Evolutionary conservation across 2,888 invertebrate species (phyloP).

Genomic region (Acrocyrtus sp.): DNA sequence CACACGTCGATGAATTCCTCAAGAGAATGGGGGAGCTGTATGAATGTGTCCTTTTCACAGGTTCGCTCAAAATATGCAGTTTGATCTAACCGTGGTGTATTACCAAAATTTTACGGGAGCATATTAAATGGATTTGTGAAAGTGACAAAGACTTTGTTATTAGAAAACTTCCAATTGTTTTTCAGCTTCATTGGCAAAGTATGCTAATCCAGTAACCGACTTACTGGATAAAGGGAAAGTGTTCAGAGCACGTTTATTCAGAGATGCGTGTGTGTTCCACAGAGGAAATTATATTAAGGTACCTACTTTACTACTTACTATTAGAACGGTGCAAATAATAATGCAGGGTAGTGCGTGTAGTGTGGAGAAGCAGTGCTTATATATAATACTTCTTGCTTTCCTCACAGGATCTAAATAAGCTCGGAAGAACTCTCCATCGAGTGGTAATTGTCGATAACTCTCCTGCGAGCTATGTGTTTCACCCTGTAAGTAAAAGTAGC

Average conservation of each 20-base stretch:
- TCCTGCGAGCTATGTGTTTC: conserved; percentile 99
- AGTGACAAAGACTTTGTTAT: no score
- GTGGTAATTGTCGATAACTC: conserved; percentile 99
- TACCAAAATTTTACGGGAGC: no score
- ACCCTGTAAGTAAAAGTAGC: conserved; percentile 76
- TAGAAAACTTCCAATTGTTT: no score
- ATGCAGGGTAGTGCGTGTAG: neutral
- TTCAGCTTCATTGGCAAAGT: conserved; percentile 70
- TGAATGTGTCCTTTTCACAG: conserved; percentile 99
- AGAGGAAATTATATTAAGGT: conserved; percentile 98
- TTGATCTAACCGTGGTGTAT: conserved; percentile 56
- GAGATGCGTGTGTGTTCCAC: conserved; percentile 99
- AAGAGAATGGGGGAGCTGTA: conserved; percentile 97
- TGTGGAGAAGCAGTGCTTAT: no score
- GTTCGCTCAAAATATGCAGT: conserved; percentile 75
- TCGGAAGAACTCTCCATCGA: conserved; percentile 95
- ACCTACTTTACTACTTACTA: no score
- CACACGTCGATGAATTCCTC: conserved; percentile 98
- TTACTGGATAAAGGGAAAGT: conserved; percentile 97
- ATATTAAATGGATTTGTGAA: no score
- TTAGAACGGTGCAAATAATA: no score
- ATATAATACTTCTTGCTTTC: no score
- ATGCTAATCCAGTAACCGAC: conserved; percentile 99
- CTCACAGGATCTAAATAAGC: conserved; percentile 86
- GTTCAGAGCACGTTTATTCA: conserved; percentile 94